Conservation (phyloP, 2,797 vertebrate species). For the Lates japonicus region DNA sequence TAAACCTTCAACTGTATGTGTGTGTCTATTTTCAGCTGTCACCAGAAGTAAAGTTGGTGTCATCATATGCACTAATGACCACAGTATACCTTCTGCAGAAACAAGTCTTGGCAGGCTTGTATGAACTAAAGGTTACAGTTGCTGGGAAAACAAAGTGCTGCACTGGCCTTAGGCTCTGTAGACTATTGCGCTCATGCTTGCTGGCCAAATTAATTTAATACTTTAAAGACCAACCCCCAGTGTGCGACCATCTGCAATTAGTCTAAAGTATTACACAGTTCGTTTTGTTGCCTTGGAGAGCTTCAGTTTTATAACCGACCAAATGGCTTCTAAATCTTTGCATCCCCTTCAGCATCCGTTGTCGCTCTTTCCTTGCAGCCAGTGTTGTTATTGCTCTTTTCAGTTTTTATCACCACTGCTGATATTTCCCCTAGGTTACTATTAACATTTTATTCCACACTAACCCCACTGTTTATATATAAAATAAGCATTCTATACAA, state of each 20-base stretch:
- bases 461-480: neutral
- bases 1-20: neutral
- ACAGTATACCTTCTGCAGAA: neutral
- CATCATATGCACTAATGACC: slow-evolving; percentile 32
- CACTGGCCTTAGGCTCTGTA: slow-evolving; percentile 5
- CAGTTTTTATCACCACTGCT: slow-evolving; percentile 32
- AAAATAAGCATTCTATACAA: neutral
- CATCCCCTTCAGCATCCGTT: neutral
- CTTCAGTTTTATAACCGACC: slow-evolving; percentile 26
- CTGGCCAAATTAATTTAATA: slow-evolving; percentile 42
- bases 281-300: slow-evolving; percentile 41
- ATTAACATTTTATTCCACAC: slow-evolving; percentile 43
- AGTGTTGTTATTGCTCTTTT: slow-evolving; percentile 33
- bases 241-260: slow-evolving; percentile 50
- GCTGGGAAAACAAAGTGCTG: slow-evolving; percentile 19
- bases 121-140: slow-evolving; percentile 36
- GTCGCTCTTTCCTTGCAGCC: slow-evolving; percentile 18
- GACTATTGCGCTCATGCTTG: neutral
- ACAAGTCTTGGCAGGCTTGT: slow-evolving; percentile 2
- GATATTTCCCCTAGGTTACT: slow-evolving; percentile 20
- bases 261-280: slow-evolving; percentile 43
- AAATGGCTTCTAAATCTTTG: slow-evolving; percentile 34
- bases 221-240: slow-evolving; percentile 19
- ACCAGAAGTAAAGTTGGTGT: neutral
- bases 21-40: neutral